Evolutionary conservation across 1,140 invertebrate genomes (phyloP).

Genomic region (Pseudomyrmex flavicornis): DNA sequence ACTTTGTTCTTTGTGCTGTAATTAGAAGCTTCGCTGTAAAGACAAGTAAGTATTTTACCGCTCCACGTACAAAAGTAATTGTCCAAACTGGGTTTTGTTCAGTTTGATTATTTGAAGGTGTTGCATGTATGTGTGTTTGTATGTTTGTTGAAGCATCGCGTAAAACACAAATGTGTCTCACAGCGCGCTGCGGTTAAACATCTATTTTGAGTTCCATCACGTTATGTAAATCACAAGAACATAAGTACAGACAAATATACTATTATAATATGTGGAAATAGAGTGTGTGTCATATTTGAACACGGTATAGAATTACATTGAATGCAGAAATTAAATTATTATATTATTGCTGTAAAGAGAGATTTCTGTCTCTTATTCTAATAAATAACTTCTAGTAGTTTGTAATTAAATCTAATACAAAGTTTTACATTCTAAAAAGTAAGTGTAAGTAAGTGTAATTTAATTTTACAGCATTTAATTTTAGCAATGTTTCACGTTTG

Average conservation of each 20-base stretch:
- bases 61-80: slow-evolving; percentile 30
- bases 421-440: no score
- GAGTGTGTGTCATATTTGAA: background rate
- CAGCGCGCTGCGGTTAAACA: background rate
- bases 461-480: background rate
- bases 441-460: no score
- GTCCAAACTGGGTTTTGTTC: slow-evolving; percentile 12
- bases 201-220: background rate
- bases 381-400: background rate
- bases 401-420: background rate
- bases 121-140: background rate
- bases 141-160: background rate
- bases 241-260: background rate
- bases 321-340: background rate
- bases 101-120: background rate
- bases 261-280: background rate
- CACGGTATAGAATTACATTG: background rate
- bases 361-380: background rate
- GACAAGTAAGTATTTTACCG: background rate
- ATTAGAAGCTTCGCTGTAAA: slow-evolving; percentile 28
- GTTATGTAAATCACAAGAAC: slow-evolving; percentile 8
- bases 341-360: background rate
- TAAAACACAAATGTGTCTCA: background rate
- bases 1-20: slow-evolving; percentile 10
- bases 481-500: background rate